Conservation (phyloP, 2,113 vertebrate species). For the Otolemur garnettii region DNA sequence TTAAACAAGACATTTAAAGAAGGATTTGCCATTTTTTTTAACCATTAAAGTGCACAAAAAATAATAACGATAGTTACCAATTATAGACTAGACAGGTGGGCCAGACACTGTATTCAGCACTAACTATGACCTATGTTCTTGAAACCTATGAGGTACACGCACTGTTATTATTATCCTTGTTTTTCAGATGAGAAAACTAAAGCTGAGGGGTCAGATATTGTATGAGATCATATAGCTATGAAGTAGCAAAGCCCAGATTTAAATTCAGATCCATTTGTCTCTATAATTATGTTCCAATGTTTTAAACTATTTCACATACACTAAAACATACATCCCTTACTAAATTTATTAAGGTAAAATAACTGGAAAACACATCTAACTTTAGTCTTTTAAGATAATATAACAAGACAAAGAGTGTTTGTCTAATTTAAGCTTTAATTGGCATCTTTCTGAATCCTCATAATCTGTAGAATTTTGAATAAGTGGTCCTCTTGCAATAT, state of each 20-base stretch:
- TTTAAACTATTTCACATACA: constrained; percentile 30
- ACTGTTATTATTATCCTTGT: not conserved
- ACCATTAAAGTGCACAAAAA: constrained; percentile 34
- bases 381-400: constrained; percentile 53
- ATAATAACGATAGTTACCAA: not conserved
- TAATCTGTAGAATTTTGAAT: constrained; percentile 26
- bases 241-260: constrained; percentile 34
- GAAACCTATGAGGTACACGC: not conserved
- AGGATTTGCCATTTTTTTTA: constrained; percentile 26
- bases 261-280: constrained; percentile 37
- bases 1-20: constrained; percentile 1
- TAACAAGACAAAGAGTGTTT: constrained; percentile 51
- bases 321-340: not conserved
- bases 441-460: not conserved
- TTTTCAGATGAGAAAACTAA: constrained; percentile 57
- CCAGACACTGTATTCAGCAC: not conserved
- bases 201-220: constrained; percentile 16
- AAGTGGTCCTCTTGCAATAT: not conserved
- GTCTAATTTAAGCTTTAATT: constrained; percentile 33
- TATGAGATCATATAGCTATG: not conserved
- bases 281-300: not conserved
- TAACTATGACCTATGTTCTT: not conserved
- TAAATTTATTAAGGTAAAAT: constrained; percentile 57
- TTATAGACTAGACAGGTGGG: not conserved
- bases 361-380: constrained; percentile 27